phyloP scores from a whole-genome alignment of 2,888 invertebrate species.

The Philaethria dido region DNA sequence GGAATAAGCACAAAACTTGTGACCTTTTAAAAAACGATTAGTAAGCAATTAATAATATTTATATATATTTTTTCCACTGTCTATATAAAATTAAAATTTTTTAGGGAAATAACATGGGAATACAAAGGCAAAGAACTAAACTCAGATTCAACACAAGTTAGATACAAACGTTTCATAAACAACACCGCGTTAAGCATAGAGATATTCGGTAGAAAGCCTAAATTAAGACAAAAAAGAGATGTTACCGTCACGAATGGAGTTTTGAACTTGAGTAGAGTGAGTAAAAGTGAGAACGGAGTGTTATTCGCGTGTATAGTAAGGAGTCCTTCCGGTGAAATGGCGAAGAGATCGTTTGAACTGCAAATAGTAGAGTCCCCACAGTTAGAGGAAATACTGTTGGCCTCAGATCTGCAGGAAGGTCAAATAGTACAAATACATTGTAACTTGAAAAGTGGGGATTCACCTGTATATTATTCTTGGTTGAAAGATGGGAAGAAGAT shows the following conservation, averaged over 20 bases:
- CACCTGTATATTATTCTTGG: conserved; percentile 88
- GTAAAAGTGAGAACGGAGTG: conserved; percentile 87
- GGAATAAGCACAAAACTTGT: too few species aligned
- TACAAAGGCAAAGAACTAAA: conserved; percentile 75
- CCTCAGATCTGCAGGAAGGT: conserved; percentile 91
- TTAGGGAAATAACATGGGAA: conserved; percentile 79
- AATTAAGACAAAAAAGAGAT: conserved; percentile 74
- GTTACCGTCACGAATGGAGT: conserved; percentile 71
- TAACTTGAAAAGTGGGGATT: conserved; percentile 89
- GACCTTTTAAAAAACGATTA: too few species aligned
- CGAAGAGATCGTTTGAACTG: conserved; percentile 88
- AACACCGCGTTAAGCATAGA: conserved; percentile 67
- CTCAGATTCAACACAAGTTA: conserved; percentile 59
- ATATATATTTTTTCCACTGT: not conserved
- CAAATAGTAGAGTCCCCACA: conserved; percentile 90
- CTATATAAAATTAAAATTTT: conserved; percentile 41
- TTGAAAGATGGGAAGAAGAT: conserved; percentile 87
- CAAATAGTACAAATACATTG: conserved; percentile 93
- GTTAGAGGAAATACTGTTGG: conserved; percentile 92
- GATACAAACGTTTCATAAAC: conserved; percentile 66
- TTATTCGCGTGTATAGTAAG: conserved; percentile 91
- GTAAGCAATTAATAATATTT: not conserved
- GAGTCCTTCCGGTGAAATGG: conserved; percentile 90
- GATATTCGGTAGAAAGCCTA: conserved; percentile 77
- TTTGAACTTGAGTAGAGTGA: conserved; percentile 84